A percentile compares a stretch with the other conserved stretches of the same genome.
Evolutionary conservation across 2,797 vertebrate genomes (phyloP).

Genomic region (Trematomus bernacchii): DNA sequence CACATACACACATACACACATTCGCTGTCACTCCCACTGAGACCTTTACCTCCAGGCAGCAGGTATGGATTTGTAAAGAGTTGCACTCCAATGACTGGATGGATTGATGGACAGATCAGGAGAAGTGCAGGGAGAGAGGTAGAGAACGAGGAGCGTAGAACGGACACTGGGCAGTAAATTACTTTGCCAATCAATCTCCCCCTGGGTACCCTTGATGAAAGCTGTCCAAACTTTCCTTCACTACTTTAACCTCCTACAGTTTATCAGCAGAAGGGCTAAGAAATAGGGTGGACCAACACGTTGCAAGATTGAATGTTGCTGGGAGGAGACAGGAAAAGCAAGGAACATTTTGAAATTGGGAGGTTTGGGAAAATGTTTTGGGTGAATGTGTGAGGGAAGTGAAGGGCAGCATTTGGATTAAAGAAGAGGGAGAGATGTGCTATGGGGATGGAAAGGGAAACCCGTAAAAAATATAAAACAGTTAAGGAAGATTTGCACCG

Average conservation of each 20-base stretch:
- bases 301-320: slow-evolving; percentile 78
- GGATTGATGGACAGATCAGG: slow-evolving; percentile 58
- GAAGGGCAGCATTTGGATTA: slow-evolving; percentile 7
- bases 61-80: slow-evolving; percentile 71
- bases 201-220: slow-evolving; percentile 79
- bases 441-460: slow-evolving; percentile 36
- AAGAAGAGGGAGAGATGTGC: slow-evolving; percentile 26
- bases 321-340: slow-evolving; percentile 48
- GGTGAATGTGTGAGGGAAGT: slow-evolving; percentile 9
- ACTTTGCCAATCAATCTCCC: slow-evolving; percentile 88
- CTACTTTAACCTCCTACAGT: slow-evolving; percentile 81
- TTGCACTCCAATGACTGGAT: slow-evolving; percentile 50
- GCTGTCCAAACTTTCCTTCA: slow-evolving; percentile 81
- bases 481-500: slow-evolving; percentile 50
- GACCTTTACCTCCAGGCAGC: slow-evolving; percentile 73
- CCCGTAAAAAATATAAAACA: slow-evolving; percentile 30
- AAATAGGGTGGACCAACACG: slow-evolving; percentile 77
- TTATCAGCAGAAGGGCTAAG: slow-evolving; percentile 75
- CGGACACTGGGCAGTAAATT: slow-evolving; percentile 83
- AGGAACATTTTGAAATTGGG: slow-evolving; percentile 40
- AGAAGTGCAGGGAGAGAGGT: slow-evolving; percentile 56
- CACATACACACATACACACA: slow-evolving; percentile 40
- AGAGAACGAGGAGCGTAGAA: slow-evolving; percentile 52
- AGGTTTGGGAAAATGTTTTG: slow-evolving; percentile 41
- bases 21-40: slow-evolving; percentile 48